Percentiles rank a stretch among this genome's conserved stretches.
These are phyloP conservation scores for Ecliptopera silaceata DNA, from an alignment of 2,888 invertebrate species.

Conservation along the genomic window DNA sequence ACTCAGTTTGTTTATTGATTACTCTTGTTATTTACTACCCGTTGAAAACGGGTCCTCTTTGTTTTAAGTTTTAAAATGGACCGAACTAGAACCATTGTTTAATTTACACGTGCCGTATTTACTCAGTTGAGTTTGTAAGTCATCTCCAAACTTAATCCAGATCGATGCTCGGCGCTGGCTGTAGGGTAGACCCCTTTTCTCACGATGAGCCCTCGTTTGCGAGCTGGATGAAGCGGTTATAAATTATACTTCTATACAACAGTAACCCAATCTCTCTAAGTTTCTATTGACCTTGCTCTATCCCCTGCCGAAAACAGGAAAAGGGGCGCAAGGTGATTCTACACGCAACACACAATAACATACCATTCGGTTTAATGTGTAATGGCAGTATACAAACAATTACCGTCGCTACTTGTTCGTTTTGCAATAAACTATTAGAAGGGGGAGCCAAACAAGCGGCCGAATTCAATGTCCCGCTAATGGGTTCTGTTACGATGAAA, in stretches of 20 bases:
- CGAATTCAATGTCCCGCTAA: constrained; percentile 46
- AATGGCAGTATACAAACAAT: constrained; percentile 48
- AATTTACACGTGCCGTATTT: constrained; percentile 46
- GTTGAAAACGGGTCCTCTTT: constrained; percentile 43
- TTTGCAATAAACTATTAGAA: constrained; percentile 49
- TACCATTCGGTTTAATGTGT: constrained; percentile 39
- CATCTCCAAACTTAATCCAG: constrained; percentile 44
- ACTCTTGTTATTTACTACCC: constrained; percentile 54
- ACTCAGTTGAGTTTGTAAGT: constrained; percentile 45
- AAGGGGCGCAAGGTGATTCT: constrained; percentile 58
- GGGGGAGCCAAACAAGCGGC: constrained; percentile 51
- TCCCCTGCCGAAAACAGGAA: constrained; percentile 48
- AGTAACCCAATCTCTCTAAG: constrained; percentile 39
- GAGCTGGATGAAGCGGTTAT: constrained; percentile 44
- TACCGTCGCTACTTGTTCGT: constrained; percentile 50
- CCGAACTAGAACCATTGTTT: constrained; percentile 35
- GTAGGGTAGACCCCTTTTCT: constrained; percentile 45
- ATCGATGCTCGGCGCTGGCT: constrained; percentile 43
- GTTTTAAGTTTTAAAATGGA: constrained; percentile 49
- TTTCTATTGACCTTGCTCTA: constrained; percentile 58
- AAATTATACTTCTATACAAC: constrained; percentile 51
- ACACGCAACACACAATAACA: constrained; percentile 47
- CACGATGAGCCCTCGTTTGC: constrained; percentile 45
- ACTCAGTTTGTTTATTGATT: constrained; percentile 49
- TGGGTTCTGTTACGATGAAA: constrained; percentile 32